A percentile compares a stretch with the other conserved stretches of the same genome.
Conservation (phyloP, 2,888 invertebrate genomes). For the Lutraria lutraria region DNA sequence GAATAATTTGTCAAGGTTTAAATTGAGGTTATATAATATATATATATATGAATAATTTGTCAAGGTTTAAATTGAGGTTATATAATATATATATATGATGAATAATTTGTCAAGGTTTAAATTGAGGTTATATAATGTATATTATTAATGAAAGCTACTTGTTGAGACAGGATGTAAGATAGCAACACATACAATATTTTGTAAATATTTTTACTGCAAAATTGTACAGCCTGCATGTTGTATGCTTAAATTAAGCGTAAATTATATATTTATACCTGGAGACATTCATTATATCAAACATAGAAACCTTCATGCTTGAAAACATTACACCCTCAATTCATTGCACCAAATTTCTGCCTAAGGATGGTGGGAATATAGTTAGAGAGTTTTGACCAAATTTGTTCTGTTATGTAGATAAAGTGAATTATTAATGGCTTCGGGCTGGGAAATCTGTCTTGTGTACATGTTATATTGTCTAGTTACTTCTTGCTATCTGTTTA, state of each 20-base stretch:
- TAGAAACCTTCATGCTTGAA: background rate
- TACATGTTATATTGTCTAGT: background rate
- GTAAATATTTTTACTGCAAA: background rate
- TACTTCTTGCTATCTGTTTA: background rate
- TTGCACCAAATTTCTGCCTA: background rate
- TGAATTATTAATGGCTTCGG: background rate
- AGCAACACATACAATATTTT: background rate
- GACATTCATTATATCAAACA: background rate
- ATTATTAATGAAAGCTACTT: background rate
- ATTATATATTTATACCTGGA: background rate
- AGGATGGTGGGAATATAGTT: background rate
- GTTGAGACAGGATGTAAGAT: background rate
- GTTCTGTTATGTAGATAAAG: slow-evolving; percentile 1
- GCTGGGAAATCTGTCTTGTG: background rate
- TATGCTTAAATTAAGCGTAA: background rate
- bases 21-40: no score
- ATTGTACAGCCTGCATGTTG: background rate
- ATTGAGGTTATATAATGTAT: no score
- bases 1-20: no score
- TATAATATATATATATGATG: no score
- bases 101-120: no score
- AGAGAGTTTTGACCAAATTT: background rate
- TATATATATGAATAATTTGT: no score
- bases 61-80: no score
- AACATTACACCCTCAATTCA: background rate